Conservation (phyloP, 2,888 invertebrate genomes). For the Pseudolycoriella hygida region DNA sequence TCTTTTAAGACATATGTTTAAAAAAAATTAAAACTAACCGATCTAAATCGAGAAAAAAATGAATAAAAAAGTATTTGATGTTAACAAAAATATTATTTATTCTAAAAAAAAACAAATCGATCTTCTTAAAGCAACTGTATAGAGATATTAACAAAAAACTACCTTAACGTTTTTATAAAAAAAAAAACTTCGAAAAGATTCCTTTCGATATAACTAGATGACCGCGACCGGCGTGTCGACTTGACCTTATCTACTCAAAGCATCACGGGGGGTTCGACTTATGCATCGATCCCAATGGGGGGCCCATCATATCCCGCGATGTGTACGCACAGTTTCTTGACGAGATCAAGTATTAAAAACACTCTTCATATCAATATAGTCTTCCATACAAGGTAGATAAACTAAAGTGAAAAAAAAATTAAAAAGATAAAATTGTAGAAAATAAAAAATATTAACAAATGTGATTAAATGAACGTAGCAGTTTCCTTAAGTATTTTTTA, state of each 20-base stretch:
- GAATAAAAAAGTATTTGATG: too few species aligned
- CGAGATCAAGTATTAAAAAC: conserved; percentile 1
- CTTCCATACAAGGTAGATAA: too few species aligned
- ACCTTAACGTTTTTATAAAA: too few species aligned
- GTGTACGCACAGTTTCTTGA: conserved; percentile 1
- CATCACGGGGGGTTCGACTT: conserved; percentile 13
- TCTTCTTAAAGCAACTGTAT: too few species aligned
- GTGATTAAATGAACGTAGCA: not conserved
- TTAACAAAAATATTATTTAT: too few species aligned
- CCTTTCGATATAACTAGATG: conserved; percentile 8
- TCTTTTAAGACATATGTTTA: too few species aligned
- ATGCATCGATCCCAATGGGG: not conserved
- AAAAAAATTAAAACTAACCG: too few species aligned
- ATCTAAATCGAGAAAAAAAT: too few species aligned
- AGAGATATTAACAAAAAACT: too few species aligned
- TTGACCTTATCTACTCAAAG: conserved; percentile 15
- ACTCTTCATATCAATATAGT: too few species aligned
- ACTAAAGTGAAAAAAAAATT: not conserved
- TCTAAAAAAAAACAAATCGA: too few species aligned
- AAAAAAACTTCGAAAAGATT: too few species aligned
- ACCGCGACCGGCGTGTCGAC: conserved; percentile 14
- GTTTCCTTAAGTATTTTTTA: not conserved
- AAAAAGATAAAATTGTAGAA: not conserved
- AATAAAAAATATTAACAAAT: not conserved
- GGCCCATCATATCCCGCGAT: not conserved